Base-by-base conservation (phyloP, 2,113 vertebrate species). In the Vulpes vulpes region DNA sequence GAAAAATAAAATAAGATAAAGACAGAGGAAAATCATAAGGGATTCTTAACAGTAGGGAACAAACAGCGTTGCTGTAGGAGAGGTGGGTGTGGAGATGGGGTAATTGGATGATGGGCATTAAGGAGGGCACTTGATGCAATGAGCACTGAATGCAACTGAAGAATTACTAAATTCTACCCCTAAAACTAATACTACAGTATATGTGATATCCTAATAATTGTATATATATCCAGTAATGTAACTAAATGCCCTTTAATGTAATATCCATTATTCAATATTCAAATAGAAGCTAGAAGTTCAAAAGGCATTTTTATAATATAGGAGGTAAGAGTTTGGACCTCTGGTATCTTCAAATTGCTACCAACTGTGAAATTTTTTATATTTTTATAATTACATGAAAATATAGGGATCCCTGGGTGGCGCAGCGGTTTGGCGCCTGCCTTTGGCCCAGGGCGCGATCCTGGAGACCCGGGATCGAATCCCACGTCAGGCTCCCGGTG, bases 251-350 rank as follows among this genome's bases (percentile, higher is more conserved):
- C 83, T 95, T 80, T 62, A 82, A 80, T 60, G 30, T 79, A 76
- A 30, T n/a, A 22, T 53, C 59, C 30, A 86, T 71, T 3, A 59
- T 30, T 86, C 62, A 91, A 60, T 60, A 71, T 53, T 79, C 64
- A 71, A 62, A 87, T 55, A 74, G 83, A 92, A 92, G 23, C 55
- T 74, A 80, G 32, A 95, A 88, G 20, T 73, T 81, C 88, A 59
- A 88, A 92, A 92, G 35, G 25, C 12, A 64, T 87, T 88, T 73
- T 81, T 87, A 55, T 51, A 81, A 10, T 62, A 80, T 30, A 87
- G 82, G 80, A 30, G 8, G 19, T 32, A 95, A 25, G 22, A 51
- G 23, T 76, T 78, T 78, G 30, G 60, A 57, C 65, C 32, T 74
- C 8, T 92, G 76, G 69, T 17, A 64, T 12, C 30, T 82, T 92